Evolutionary conservation across 2,113 vertebrate species (phyloP).

Genomic region (Guaruba guarouba): DNA sequence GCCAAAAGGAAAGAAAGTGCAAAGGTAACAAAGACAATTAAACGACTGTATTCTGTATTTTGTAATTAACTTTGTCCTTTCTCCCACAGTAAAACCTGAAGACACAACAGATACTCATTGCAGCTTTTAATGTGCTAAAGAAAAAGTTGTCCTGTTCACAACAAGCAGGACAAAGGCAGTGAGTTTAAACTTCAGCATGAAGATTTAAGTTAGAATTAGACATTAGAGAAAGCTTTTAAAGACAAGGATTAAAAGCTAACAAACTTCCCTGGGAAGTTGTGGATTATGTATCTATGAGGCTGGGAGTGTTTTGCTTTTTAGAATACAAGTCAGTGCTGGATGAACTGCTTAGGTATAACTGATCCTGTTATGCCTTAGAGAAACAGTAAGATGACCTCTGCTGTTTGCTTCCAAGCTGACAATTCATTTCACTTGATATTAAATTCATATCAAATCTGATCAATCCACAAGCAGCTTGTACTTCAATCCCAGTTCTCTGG

Average conservation of each 20-base stretch:
- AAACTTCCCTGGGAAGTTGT: background rate
- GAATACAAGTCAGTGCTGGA: background rate
- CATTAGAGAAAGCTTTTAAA: background rate
- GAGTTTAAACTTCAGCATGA: background rate
- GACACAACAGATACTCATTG: background rate
- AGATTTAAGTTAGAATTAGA: background rate
- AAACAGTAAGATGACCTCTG: background rate
- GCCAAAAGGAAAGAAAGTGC: background rate
- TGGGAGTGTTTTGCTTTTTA: background rate
- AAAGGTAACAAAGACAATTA: background rate
- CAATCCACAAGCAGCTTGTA: background rate
- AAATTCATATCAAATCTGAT: background rate
- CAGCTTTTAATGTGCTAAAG: background rate
- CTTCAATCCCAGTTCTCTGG: background rate
- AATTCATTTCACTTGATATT: background rate
- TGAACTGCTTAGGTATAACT: background rate
- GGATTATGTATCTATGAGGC: background rate
- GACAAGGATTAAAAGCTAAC: background rate
- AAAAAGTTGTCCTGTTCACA: background rate
- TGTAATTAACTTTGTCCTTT: background rate
- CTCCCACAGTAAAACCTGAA: background rate
- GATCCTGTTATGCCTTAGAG: background rate
- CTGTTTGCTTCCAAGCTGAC: background rate
- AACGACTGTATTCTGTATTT: background rate
- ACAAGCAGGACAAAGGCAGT: background rate